These are phyloP conservation scores for Actinostola sp. DNA, from an alignment of 92 coral and sea anemone species.

Conservation along the genomic window DNA sequence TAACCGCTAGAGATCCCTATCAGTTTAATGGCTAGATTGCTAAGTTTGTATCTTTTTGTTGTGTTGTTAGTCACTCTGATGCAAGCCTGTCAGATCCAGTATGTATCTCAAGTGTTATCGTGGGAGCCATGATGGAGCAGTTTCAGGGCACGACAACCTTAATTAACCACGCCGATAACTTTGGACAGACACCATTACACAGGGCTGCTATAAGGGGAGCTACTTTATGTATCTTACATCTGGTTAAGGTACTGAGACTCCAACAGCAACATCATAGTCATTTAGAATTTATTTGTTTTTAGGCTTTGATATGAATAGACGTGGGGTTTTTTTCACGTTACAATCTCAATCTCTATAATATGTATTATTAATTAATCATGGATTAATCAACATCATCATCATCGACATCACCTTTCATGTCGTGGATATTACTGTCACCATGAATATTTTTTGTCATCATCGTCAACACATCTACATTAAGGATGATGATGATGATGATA, in stretches of 20 bases:
- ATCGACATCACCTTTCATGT: not conserved
- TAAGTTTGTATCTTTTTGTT: no score
- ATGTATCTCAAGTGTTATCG: slow-evolving; percentile 66
- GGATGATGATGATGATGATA: not conserved
- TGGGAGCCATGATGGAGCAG: slow-evolving; percentile 82
- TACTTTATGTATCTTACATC: slow-evolving; percentile 70
- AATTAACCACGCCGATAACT: slow-evolving; percentile 68
- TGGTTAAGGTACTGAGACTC: slow-evolving; percentile 59
- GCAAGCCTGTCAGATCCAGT: slow-evolving; percentile 77
- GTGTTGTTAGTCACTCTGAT: slow-evolving; percentile 54
- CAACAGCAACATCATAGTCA: no score
- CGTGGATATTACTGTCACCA: no score
- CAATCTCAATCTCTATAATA: no score
- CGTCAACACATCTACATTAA: not conserved
- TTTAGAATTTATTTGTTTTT: no score
- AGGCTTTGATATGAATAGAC: no score
- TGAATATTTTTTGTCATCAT: not conserved
- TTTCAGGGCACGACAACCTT: slow-evolving; percentile 56
- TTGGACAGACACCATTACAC: slow-evolving; percentile 86
- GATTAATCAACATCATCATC: not conserved
- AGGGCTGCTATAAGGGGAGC: slow-evolving; percentile 86
- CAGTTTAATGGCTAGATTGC: no score
- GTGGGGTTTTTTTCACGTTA: no score
- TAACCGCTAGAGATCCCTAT: no score
- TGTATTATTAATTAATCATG: not conserved